Percentiles rank a stretch among this genome's conserved stretches.
phyloP scores from a whole-genome alignment of 2,797 vertebrate species.

The Arremon brunneinucha region DNA sequence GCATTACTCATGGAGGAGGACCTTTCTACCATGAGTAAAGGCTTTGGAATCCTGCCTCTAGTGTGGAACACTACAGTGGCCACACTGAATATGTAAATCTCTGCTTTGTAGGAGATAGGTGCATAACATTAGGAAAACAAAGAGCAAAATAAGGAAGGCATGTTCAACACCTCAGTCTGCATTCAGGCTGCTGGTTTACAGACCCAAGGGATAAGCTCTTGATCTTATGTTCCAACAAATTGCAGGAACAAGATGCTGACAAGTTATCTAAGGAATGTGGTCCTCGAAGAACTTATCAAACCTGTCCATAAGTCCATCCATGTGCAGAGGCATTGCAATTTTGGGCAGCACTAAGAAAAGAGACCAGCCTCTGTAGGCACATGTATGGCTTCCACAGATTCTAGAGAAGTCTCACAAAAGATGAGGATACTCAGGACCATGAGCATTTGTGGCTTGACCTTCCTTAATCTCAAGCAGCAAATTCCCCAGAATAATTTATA shows the following conservation, averaged over 20 bases:
- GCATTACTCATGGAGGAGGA: slow-evolving; percentile 6
- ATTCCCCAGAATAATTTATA: not conserved
- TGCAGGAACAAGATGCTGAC: not conserved
- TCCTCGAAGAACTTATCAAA: not conserved
- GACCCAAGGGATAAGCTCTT: not conserved
- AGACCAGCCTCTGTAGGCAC: fast-evolving
- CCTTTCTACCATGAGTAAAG: not conserved
- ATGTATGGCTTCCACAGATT: not conserved
- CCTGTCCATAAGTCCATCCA: not conserved
- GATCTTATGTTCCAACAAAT: not conserved
- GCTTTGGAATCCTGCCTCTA: slow-evolving; percentile 10
- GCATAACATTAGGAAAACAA: not conserved
- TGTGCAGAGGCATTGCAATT: not conserved
- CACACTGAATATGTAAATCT: slow-evolving; percentile 7
- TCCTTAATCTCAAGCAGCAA: not conserved
- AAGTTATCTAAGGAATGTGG: not conserved
- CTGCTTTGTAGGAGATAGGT: not conserved
- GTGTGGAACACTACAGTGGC: not conserved
- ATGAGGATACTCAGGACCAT: not conserved
- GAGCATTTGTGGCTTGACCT: not conserved
- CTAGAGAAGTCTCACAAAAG: not conserved
- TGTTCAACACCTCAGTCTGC: not conserved
- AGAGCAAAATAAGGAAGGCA: not conserved
- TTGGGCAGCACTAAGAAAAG: not conserved
- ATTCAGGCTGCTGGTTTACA: not conserved